Percentiles rank a stretch among this genome's conserved stretches.
phyloP scores from a whole-genome alignment of 2,113 vertebrate genomes.

The Chloebia gouldiae region DNA sequence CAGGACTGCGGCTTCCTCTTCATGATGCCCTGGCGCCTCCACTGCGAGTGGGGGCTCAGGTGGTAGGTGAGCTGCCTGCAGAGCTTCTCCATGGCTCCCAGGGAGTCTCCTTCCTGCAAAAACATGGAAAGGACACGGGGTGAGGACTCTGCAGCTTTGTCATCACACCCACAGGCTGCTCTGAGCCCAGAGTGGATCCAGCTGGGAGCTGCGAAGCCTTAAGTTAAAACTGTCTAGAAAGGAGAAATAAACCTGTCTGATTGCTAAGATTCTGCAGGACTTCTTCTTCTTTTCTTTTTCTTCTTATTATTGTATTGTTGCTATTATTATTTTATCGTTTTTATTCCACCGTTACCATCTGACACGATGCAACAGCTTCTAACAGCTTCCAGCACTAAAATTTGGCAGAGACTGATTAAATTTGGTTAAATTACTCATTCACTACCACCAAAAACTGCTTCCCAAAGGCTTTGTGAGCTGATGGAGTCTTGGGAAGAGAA shows the following conservation, averaged over 20 bases:
- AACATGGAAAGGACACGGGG: background rate
- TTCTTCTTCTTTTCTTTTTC: background rate
- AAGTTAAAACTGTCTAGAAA: background rate
- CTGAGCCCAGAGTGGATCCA: accelerated
- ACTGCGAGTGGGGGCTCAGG: constrained; percentile 96
- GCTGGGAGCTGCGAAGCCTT: background rate
- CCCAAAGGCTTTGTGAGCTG: background rate
- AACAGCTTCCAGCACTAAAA: background rate
- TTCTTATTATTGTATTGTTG: no score
- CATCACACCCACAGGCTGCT: accelerated
- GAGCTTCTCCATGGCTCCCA: constrained; percentile 95
- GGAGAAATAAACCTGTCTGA: background rate
- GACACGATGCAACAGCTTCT: accelerated
- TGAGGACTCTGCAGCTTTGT: background rate
- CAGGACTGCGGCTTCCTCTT: constrained; percentile 96
- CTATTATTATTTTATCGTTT: background rate
- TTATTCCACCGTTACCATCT: accelerated
- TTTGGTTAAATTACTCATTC: background rate
- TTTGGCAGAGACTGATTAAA: background rate
- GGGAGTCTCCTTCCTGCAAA: constrained; percentile 86
- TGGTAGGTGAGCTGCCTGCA: constrained; percentile 97
- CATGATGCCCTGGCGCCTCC: constrained; percentile 88
- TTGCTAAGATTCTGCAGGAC: background rate
- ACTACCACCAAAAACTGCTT: background rate
- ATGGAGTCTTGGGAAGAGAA: background rate